A percentile compares a stretch with the other conserved stretches of the same genome.
These are phyloP conservation scores for Lithosia quadra DNA, from an alignment of 2,888 invertebrate genomes.

Conservation along the genomic window DNA sequence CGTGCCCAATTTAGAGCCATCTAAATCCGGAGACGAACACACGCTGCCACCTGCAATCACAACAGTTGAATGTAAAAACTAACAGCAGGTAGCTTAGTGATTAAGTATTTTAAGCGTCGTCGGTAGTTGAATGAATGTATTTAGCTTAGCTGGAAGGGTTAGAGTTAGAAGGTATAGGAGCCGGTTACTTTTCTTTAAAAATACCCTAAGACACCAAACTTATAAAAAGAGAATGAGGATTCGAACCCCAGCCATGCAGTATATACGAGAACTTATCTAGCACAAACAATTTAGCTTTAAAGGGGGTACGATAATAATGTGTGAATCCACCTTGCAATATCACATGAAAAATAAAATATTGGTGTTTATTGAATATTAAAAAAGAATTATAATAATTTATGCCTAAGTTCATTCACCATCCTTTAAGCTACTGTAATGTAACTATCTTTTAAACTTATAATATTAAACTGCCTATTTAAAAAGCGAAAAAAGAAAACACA, in stretches of 20 bases:
- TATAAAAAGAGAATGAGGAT: neutral
- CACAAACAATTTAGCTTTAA: neutral
- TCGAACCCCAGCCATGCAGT: too few species aligned
- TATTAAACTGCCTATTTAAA: slow-evolving; percentile 17
- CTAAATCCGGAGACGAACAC: slow-evolving; percentile 92
- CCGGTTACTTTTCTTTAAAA: neutral
- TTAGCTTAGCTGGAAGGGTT: neutral
- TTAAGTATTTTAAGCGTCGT: too few species aligned
- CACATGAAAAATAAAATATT: neutral
- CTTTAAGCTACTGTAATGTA: slow-evolving; percentile 28
- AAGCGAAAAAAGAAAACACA: slow-evolving; percentile 54
- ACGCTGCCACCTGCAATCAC: slow-evolving; percentile 89
- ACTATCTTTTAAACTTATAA: slow-evolving; percentile 29
- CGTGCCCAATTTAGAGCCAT: slow-evolving; percentile 90
- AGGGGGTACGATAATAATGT: neutral
- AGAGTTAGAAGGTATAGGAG: neutral
- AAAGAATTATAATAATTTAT: neutral
- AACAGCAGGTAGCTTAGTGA: neutral
- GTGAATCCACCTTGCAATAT: neutral
- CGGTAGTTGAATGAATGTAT: too few species aligned
- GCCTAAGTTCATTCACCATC: slow-evolving; percentile 3
- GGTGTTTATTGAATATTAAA: neutral
- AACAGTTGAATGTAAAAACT: slow-evolving; percentile 24
- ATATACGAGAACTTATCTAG: too few species aligned
- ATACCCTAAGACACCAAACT: too few species aligned